Evolutionary conservation across 1,140 invertebrate species (phyloP), one percentile per base, ranked within the genome.

Genomic region (Leptopilina clavipes): DNA sequence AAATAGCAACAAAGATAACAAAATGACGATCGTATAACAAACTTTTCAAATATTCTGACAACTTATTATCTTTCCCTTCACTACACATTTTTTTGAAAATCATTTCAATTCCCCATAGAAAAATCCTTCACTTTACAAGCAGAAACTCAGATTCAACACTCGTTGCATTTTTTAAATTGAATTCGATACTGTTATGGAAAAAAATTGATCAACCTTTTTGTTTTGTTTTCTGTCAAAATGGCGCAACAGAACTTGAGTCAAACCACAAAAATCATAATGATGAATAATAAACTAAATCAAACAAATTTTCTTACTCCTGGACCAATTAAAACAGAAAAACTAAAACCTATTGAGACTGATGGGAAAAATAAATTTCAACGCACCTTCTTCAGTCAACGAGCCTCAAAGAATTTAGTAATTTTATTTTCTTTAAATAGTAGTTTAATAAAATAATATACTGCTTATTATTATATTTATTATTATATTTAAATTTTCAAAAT

Each of bases 91-190:
- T 40, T 52, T 52, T 52, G 1, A 31, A 52, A 52, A 65, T 11
- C 12, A 65, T 65, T 65, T 65, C 25, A 65, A 65, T 31, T 65
- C 31, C 12, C 25, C 59, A 65, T 52, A 31, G 19, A 25, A 31
- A 73, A 73, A 73, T 73, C 48, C 19, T 19, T 31, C 22, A 31
- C 48, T 25, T 10, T 12, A 10, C 45, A 48, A 48, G 19, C 22
- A 12, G 17, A 70, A 75, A 70, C 12, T 3, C 31, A 40, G 31
- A 65, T 22, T 65, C 14, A 8, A 31, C 22, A 37, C 17, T 75
- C 72, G 45, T 77, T 77, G 73, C 31, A 78, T 72, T 83, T 82
- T 22, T 82, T 76, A 70, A 8, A 71, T 78, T 78, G 44, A 31
- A 25, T 6, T 25, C 25, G 22, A 65, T 65, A 31, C 25, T 65